Evolutionary conservation across 2,113 vertebrate genomes (phyloP).

Genomic region (Rattus rattus): DNA sequence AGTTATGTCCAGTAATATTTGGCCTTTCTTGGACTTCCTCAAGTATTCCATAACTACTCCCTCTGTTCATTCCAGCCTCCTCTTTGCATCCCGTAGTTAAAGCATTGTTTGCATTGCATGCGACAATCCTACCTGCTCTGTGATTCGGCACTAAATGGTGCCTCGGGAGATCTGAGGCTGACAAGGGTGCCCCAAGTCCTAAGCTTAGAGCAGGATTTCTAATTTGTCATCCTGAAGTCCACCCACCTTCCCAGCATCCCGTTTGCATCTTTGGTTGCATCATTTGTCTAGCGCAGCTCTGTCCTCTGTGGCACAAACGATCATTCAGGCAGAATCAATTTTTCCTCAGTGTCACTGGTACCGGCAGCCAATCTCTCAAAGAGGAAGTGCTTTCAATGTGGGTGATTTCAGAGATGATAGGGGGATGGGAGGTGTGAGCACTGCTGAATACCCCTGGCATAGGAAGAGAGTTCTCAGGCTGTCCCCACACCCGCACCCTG

Average conservation of each 20-base stretch:
- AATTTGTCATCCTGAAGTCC: neutral
- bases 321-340: neutral
- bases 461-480: neutral
- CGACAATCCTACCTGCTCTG: neutral
- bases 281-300: constrained; percentile 17
- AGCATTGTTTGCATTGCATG: neutral
- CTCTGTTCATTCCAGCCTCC: neutral
- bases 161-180: neutral
- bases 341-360: neutral
- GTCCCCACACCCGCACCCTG: neutral
- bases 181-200: neutral
- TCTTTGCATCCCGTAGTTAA: neutral
- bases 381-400: constrained; percentile 8
- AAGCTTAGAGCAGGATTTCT: neutral
- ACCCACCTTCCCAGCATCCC: neutral
- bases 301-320: neutral
- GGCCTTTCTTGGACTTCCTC: neutral
- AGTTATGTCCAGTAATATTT: neutral
- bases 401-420: constrained; percentile 11
- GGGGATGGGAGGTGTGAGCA: neutral
- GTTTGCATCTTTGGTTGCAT: neutral
- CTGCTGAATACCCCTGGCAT: neutral
- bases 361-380: neutral
- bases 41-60: neutral
- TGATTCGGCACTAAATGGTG: neutral